A percentile compares a stretch with the other conserved stretches of the same genome.
These are phyloP conservation scores for Trichogramma pretiosum DNA, from an alignment of 1,140 invertebrate species.

Conservation along the genomic window DNA sequence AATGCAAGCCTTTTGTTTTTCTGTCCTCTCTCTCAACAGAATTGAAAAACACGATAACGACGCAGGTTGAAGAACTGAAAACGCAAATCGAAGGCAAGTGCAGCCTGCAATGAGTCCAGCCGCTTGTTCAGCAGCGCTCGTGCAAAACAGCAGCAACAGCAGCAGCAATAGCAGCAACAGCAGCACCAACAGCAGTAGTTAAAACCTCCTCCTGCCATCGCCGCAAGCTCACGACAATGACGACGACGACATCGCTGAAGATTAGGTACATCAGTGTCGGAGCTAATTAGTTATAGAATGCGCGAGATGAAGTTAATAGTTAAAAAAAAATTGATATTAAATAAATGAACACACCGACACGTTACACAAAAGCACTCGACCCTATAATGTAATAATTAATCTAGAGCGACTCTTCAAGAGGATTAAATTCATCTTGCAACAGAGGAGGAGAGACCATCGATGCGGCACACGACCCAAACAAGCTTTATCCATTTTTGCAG, in stretches of 20 bases:
- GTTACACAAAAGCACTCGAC: too few relatives aligned
- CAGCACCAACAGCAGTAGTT: not conserved
- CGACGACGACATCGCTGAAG: constrained; percentile 1
- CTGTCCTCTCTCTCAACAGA: too few relatives aligned
- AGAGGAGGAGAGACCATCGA: too few relatives aligned
- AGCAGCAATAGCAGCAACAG: not conserved
- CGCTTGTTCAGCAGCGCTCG: constrained; percentile 6
- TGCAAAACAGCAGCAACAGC: constrained; percentile 1
- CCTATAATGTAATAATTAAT: too few relatives aligned
- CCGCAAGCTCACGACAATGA: constrained; percentile 5
- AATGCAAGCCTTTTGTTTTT: constrained; percentile 35
- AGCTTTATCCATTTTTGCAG: too few relatives aligned
- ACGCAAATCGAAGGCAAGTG: constrained; percentile 90
- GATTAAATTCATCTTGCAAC: too few relatives aligned
- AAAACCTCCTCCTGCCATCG: constrained; percentile 1
- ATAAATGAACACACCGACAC: too few relatives aligned
- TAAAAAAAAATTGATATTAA: too few relatives aligned
- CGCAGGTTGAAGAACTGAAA: constrained; percentile 88
- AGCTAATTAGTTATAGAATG: too few relatives aligned
- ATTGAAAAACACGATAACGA: constrained; percentile 89
- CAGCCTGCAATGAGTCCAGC: constrained; percentile 68
- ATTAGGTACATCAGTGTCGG: not conserved
- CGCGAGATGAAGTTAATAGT: too few relatives aligned
- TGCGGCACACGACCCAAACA: too few relatives aligned
- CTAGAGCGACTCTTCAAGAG: too few relatives aligned